Conservation (phyloP, 2,888 invertebrate species). For the Lucinisca nassula region DNA sequence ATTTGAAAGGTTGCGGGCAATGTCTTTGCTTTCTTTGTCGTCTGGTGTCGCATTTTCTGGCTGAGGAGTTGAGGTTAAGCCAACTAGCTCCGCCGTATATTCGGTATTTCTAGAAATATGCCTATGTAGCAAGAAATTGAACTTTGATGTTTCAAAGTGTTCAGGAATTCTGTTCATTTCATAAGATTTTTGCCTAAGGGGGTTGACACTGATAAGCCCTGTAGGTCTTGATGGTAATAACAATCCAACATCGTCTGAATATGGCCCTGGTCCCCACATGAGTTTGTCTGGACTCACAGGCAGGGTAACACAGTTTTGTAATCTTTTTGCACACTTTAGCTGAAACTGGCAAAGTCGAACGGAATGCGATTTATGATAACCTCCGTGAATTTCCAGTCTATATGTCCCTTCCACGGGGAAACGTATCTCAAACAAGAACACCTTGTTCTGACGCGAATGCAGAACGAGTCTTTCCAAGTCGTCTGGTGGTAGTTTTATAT, state of each 20-base stretch:
- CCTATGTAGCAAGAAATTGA: slow-evolving; percentile 41
- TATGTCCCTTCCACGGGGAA: slow-evolving; percentile 57
- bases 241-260: slow-evolving; percentile 41
- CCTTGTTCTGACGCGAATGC: slow-evolving; percentile 44
- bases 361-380: slow-evolving; percentile 31
- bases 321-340: slow-evolving; percentile 26
- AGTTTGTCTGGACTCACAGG: slow-evolving; percentile 37
- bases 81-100: slow-evolving; percentile 24
- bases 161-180: not conserved
- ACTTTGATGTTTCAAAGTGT: slow-evolving; percentile 6
- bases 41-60: not conserved
- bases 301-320: slow-evolving; percentile 12
- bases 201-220: slow-evolving; percentile 28
- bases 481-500: not conserved
- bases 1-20: not conserved
- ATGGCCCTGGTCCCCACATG: slow-evolving; percentile 62
- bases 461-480: slow-evolving; percentile 38
- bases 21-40: slow-evolving; percentile 2
- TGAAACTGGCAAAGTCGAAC: slow-evolving; percentile 40
- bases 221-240: slow-evolving; percentile 54
- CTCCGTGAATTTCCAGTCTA: slow-evolving; percentile 47
- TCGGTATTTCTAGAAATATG: slow-evolving; percentile 37
- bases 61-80: not conserved
- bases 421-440: slow-evolving; percentile 51
- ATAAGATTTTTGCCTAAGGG: slow-evolving; percentile 1